These are phyloP conservation scores for Elephas maximus DNA, from an alignment of 2,113 vertebrate genomes.

Conservation along the genomic window DNA sequence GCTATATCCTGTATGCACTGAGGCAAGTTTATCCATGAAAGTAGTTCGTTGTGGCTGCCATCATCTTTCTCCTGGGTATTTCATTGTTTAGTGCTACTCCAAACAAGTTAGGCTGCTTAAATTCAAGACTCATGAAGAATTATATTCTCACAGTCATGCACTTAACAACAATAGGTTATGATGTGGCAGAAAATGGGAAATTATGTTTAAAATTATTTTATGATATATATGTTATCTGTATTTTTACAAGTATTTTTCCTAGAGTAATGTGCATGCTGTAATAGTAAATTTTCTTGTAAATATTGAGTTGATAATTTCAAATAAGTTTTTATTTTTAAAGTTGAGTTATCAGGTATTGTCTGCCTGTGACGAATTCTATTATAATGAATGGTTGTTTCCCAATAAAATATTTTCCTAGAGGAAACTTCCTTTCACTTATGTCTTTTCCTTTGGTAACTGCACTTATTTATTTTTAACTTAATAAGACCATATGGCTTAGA, in stretches of 20 bases:
- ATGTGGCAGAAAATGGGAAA: neutral
- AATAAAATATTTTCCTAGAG: neutral
- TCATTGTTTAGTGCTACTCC: neutral
- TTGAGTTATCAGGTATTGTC: conserved; percentile 9
- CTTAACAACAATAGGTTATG: neutral
- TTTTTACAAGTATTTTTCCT: neutral
- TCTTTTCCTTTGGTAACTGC: neutral
- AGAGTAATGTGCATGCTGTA: neutral
- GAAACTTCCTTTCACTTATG: neutral
- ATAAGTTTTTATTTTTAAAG: conserved; percentile 44
- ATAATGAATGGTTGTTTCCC: conserved; percentile 3
- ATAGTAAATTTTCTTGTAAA: conserved; percentile 55
- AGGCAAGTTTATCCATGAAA: neutral
- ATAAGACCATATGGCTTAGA: neutral
- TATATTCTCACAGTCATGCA: neutral
- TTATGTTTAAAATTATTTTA: conserved; percentile 11
- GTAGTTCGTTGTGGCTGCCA: neutral
- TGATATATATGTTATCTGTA: neutral
- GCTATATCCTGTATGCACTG: neutral
- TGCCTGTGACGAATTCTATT: conserved; percentile 5
- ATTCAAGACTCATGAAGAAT: neutral
- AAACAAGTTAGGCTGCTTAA: neutral
- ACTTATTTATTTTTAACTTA: conserved; percentile 20
- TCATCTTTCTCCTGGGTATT: neutral
- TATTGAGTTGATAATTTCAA: conserved; percentile 58